These are phyloP conservation scores for Pachyrhynchus sulphureomaculatus DNA, from an alignment of 1,140 invertebrate genomes.

Conservation along the genomic window DNA sequence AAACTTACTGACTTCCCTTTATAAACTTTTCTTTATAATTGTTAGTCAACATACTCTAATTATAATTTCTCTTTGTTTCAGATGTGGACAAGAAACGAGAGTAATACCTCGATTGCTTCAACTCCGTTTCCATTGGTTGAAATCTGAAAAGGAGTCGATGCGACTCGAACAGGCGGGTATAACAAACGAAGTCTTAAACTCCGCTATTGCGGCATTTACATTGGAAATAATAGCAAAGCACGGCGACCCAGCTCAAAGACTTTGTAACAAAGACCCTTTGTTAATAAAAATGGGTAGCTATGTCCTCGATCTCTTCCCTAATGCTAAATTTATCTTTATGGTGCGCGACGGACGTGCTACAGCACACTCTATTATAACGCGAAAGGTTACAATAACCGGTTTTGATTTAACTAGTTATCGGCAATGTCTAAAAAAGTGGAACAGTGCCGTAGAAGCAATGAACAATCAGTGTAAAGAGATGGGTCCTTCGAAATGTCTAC, in stretches of 20 bases:
- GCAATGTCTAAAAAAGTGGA: slow-evolving; percentile 95
- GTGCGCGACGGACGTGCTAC: slow-evolving; percentile 93
- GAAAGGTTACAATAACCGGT: slow-evolving; percentile 92
- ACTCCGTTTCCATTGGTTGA: slow-evolving; percentile 90
- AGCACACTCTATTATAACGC: slow-evolving; percentile 96
- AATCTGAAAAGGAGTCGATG: slow-evolving; percentile 86
- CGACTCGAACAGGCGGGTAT: slow-evolving; percentile 93
- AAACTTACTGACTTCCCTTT: not conserved
- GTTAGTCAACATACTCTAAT: not conserved
- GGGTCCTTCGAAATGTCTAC: slow-evolving; percentile 78
- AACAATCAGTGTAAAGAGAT: slow-evolving; percentile 89
- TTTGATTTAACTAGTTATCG: slow-evolving; percentile 93
- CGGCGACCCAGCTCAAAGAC: slow-evolving; percentile 86
- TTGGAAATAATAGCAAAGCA: slow-evolving; percentile 94
- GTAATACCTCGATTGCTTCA: slow-evolving; percentile 93
- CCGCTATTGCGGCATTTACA: slow-evolving; percentile 94
- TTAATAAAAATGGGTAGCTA: slow-evolving; percentile 93
- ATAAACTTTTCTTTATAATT: not conserved
- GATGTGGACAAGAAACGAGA: slow-evolving; percentile 97
- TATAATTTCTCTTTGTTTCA: slow-evolving; percentile 47
- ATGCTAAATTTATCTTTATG: slow-evolving; percentile 97
- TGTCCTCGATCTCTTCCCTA: slow-evolving; percentile 75
- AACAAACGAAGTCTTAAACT: slow-evolving; percentile 87
- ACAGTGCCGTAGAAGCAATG: slow-evolving; percentile 92
- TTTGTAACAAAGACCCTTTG: slow-evolving; percentile 99